Evolutionary conservation across 2,797 vertebrate genomes (phyloP).

Genomic region (Tokudaia muenninki): DNA sequence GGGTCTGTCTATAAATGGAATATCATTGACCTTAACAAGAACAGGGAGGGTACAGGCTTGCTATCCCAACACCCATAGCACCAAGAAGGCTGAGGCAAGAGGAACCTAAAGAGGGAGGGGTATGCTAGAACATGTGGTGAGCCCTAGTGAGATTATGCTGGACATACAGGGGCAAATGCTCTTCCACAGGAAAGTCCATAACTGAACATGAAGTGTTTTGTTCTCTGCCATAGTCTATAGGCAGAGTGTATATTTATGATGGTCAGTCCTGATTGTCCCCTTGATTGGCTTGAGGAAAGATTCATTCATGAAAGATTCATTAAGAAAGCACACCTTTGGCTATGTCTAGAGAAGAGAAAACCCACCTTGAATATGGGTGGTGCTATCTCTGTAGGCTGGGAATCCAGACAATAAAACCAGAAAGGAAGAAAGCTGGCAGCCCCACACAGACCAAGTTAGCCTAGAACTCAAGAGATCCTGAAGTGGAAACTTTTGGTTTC

Average conservation of each 20-base stretch:
- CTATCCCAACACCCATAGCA: not conserved
- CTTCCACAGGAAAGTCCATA: not conserved
- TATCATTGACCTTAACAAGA: not conserved
- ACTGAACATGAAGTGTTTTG: not conserved
- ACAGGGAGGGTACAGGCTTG: too few relatives aligned
- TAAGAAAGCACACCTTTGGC: too few relatives aligned
- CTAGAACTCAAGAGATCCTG: not conserved
- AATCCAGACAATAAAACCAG: not conserved
- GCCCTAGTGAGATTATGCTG: not conserved
- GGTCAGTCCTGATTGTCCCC: not conserved
- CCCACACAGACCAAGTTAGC: not conserved
- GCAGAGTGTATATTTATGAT: not conserved
- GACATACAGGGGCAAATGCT: not conserved
- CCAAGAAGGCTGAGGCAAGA: not conserved
- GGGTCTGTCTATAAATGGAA: not conserved
- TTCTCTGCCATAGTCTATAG: not conserved
- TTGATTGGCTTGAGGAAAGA: not conserved
- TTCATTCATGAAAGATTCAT: not conserved
- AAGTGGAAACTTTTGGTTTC: too few relatives aligned
- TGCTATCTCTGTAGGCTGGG: not conserved
- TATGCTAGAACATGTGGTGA: not conserved
- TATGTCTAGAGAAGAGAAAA: not conserved
- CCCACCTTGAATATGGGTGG: not conserved
- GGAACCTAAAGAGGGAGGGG: not conserved
- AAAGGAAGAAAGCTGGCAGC: not conserved